Evolutionary conservation across 30 jellyfish, hydroid and myxozoan species (phyloP).

Genomic region (Pseudorhiza aurosa): DNA sequence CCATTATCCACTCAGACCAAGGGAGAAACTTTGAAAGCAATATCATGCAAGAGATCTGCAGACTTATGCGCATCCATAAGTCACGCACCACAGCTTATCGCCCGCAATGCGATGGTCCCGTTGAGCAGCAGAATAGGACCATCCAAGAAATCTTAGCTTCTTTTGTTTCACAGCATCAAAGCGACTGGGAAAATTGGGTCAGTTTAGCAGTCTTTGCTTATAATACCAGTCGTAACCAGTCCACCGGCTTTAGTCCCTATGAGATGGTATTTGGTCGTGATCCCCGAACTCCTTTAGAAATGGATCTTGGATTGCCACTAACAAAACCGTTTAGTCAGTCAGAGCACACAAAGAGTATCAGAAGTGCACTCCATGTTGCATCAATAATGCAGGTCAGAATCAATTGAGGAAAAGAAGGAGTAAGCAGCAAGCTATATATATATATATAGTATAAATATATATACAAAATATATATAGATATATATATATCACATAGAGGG

Average conservation of each 20-base stretch:
- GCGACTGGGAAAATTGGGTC: slow-evolving; percentile 28
- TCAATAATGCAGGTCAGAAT: too few species aligned
- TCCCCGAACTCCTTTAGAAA: slow-evolving; percentile 48
- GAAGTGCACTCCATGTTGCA: too few species aligned
- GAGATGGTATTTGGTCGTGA: slow-evolving; percentile 44
- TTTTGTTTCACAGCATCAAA: slow-evolving; percentile 16
- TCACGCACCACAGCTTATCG: slow-evolving; percentile 44
- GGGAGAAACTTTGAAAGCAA: slow-evolving; percentile 44
- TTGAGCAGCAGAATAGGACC: slow-evolving; percentile 30
- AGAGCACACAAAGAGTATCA: slow-evolving; percentile 12
- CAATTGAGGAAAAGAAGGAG: too few species aligned
- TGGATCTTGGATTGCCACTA: slow-evolving; percentile 44
- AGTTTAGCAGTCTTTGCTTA: slow-evolving; percentile 34
- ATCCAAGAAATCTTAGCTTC: slow-evolving; percentile 16
- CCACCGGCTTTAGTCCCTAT: slow-evolving; percentile 63
- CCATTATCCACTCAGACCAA: slow-evolving; percentile 50
- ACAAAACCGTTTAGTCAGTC: slow-evolving; percentile 46
- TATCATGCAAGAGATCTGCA: slow-evolving; percentile 37
- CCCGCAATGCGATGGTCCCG: slow-evolving; percentile 34
- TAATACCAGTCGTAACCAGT: slow-evolving; percentile 36
- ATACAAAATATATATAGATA: too few species aligned
- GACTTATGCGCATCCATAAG: slow-evolving; percentile 32
- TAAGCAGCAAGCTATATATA: too few species aligned
- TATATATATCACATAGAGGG: too few species aligned
- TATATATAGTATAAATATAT: too few species aligned